Evolutionary conservation across 2,113 vertebrate genomes (phyloP).

Genomic region (Uropsilus gracilis): DNA sequence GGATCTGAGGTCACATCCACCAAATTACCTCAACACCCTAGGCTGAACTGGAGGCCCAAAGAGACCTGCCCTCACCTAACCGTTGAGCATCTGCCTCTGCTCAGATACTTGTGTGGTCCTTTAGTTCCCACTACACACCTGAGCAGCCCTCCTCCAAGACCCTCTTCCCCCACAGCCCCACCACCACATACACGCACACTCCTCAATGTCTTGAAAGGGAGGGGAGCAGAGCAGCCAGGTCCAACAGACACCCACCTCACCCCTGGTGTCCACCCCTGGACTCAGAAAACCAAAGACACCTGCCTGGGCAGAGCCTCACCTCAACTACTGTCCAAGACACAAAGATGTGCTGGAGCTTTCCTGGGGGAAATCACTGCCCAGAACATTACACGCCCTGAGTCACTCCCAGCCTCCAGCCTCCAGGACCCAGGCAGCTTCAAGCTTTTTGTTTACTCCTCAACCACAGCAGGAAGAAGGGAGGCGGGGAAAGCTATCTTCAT

Average conservation of each 20-base stretch:
- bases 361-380: background rate
- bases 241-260: background rate
- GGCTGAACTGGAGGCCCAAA: background rate
- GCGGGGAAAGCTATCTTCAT: background rate
- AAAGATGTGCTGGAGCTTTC: background rate
- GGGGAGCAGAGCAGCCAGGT: background rate
- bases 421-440: background rate
- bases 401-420: conserved; percentile 12
- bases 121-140: background rate
- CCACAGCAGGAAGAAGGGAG: background rate
- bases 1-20: background rate
- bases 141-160: background rate
- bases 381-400: conserved; percentile 46
- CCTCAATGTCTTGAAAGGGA: background rate
- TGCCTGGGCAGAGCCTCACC: background rate
- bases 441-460: conserved; percentile 31
- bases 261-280: background rate
- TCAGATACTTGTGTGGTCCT: background rate
- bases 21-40: background rate
- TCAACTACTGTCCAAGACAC: background rate
- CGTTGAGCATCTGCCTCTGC: background rate
- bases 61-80: background rate
- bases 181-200: background rate
- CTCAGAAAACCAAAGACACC: background rate
- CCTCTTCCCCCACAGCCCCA: background rate